Conservation (phyloP, 2,888 invertebrate genomes). For the Hyposoter didymator region DNA sequence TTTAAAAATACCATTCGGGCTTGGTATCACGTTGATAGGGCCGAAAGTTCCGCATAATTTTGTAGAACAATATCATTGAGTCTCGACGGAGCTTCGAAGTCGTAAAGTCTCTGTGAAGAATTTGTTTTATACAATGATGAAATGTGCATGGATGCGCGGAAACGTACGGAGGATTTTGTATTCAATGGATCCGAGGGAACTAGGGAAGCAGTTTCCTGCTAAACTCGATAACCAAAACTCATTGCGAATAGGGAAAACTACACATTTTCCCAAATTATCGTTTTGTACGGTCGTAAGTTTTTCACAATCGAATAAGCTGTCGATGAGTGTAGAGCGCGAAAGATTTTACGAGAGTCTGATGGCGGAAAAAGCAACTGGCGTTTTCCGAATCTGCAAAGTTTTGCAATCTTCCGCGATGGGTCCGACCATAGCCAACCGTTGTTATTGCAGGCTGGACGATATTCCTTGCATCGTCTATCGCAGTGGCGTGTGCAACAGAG, state of each 20-base stretch:
- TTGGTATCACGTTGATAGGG: neutral
- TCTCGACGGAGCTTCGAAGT: neutral
- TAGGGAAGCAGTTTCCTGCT: neutral
- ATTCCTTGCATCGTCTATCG: slow-evolving; percentile 14
- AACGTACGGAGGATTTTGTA: neutral
- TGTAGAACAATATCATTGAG: neutral
- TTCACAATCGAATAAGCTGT: slow-evolving; percentile 17
- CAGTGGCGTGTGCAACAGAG: neutral
- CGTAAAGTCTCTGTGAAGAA: slow-evolving; percentile 40
- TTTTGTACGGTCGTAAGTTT: slow-evolving; percentile 16
- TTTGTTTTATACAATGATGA: neutral
- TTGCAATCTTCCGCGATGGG: neutral
- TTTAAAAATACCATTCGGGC: neutral
- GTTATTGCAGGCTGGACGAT: slow-evolving; percentile 12
- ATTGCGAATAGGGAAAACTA: neutral
- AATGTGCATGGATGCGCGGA: neutral
- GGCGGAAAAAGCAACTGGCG: neutral
- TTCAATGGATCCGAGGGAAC: neutral
- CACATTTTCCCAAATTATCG: slow-evolving; percentile 28
- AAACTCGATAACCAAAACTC: neutral
- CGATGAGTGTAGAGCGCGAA: slow-evolving; percentile 1
- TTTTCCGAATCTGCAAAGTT: slow-evolving; percentile 23
- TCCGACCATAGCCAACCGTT: neutral
- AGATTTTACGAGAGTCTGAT: neutral
- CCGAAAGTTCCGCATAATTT: neutral